Base-by-base conservation (phyloP, 2,888 invertebrate genomes). In the Hetaerina titia region DNA sequence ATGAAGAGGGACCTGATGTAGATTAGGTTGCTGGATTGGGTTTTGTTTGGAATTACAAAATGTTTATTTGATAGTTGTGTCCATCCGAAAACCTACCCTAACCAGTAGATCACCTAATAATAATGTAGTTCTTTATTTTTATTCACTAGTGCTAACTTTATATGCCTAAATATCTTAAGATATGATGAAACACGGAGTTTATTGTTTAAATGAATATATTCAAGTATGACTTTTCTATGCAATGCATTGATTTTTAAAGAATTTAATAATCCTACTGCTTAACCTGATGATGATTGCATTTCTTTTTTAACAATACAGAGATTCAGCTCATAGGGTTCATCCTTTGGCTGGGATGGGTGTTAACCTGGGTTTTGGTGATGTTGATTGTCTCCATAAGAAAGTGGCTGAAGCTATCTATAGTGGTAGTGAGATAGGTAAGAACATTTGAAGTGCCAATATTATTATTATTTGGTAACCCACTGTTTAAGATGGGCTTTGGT, bases 331-430 rank as follows among this genome's bases (percentile, higher is more conserved):
- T 97, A 97, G 99, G 95, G 98, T 99, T 45, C 99, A 99, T 97
- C 99, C 99, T 0, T 96, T 99, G 95, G 99, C 99, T 74, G 99
- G 99, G 0, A 99, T 99, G 97, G 99, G 99, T 13, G 99, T 99
- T 0, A 99, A 99, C 97, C 97, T 99, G 89, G 99, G 99, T 2
- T 99, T 99, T 96, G 99, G 99, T 13, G 99, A 99, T 97, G 98
- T 99, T 0, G 97, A 97, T 63, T 97, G 98, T 95, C 97, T 99
- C n/a, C 97, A 98, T 0, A 97, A 98, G 92, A 96, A 98, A 22
- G 97, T 99, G 25, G 97, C 98, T 0, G 97, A 98, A 56, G 98
- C 98, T 0, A 97, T 98, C 0, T 98, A 98, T 96, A 97, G 97
- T 95, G 99, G 99, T 4, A 97, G 98, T 95, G 97, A 98, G 96